Evolutionary conservation across 2,888 invertebrate species (phyloP).

Genomic region (Drosophila kuntzei): DNA sequence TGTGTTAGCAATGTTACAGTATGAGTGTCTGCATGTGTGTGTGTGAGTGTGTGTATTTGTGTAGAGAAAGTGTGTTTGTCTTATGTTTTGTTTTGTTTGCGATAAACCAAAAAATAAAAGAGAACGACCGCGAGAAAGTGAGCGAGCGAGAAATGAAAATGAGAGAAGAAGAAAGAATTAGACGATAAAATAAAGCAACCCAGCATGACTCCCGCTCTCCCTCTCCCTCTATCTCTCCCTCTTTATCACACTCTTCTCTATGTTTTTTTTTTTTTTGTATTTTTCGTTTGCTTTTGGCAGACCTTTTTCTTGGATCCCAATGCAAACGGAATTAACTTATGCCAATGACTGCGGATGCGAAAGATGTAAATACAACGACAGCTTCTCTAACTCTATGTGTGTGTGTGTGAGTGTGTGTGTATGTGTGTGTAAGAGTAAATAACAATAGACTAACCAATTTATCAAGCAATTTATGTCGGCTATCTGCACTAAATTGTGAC

Average conservation of each 20-base stretch:
- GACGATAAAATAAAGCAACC: slow-evolving; percentile 35
- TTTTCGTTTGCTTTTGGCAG: slow-evolving; percentile 15
- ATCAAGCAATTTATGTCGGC: slow-evolving; percentile 33
- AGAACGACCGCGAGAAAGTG: slow-evolving; percentile 1
- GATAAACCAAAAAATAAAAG: slow-evolving; percentile 51
- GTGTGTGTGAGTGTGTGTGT: slow-evolving; percentile 4
- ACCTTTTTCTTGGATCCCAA: slow-evolving; percentile 22
- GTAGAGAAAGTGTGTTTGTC: slow-evolving; percentile 62
- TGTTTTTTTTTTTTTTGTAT: slow-evolving; percentile 8
- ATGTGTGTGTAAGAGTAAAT: not conserved
- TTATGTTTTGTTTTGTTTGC: slow-evolving; percentile 73
- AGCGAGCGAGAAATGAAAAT: not conserved
- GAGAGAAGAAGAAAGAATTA: slow-evolving; percentile 12
- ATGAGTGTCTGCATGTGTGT: slow-evolving; percentile 1
- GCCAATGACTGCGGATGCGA: slow-evolving; percentile 34
- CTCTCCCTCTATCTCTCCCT: not conserved
- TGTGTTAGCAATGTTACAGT: slow-evolving; percentile 39
- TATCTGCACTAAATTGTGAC: slow-evolving; percentile 28
- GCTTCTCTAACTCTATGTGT: slow-evolving; percentile 1
- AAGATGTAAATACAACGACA: slow-evolving; percentile 35
- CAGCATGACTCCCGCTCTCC: slow-evolving; percentile 17
- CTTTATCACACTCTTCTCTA: slow-evolving; percentile 18
- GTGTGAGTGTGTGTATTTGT: slow-evolving; percentile 23
- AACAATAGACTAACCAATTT: slow-evolving; percentile 24
- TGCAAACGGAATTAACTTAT: slow-evolving; percentile 67